These are phyloP conservation scores for Malthinus flaveolus DNA, from an alignment of 2,888 invertebrate species.

Conservation along the genomic window DNA sequence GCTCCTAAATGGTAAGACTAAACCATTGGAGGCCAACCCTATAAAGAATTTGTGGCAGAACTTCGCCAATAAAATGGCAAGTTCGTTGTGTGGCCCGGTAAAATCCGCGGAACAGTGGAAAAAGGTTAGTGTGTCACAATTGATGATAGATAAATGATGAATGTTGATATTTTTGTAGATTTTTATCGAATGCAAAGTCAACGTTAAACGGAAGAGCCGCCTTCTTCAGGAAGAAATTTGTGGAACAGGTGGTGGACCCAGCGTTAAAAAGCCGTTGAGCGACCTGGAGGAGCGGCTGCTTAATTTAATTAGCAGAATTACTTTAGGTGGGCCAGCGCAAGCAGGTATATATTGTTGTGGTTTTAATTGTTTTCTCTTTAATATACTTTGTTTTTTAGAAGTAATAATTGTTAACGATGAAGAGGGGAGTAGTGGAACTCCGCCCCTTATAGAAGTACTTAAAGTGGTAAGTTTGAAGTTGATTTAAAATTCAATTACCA, in stretches of 20 bases:
- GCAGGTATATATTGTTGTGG: too few relatives aligned
- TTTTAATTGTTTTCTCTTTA: too few relatives aligned
- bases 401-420: neutral
- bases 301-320: neutral
- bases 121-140: neutral
- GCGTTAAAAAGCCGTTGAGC: neutral
- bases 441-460: neutral
- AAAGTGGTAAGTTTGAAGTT: neutral
- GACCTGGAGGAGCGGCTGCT: neutral
- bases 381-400: constrained; percentile 4
- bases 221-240: neutral
- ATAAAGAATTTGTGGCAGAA: too few relatives aligned
- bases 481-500: neutral
- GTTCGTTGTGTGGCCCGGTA: neutral
- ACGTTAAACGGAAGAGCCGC: neutral
- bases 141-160: neutral
- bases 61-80: neutral
- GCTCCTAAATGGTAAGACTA: neutral
- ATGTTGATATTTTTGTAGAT: neutral
- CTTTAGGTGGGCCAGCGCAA: neutral
- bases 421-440: neutral
- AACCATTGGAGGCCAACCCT: neutral
- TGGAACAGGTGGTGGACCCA: constrained; percentile 1
- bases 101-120: neutral
- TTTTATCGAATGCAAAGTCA: neutral